These are phyloP conservation scores for Latrodectus hesperus DNA, from an alignment of 2,888 invertebrate genomes.

Conservation along the genomic window DNA sequence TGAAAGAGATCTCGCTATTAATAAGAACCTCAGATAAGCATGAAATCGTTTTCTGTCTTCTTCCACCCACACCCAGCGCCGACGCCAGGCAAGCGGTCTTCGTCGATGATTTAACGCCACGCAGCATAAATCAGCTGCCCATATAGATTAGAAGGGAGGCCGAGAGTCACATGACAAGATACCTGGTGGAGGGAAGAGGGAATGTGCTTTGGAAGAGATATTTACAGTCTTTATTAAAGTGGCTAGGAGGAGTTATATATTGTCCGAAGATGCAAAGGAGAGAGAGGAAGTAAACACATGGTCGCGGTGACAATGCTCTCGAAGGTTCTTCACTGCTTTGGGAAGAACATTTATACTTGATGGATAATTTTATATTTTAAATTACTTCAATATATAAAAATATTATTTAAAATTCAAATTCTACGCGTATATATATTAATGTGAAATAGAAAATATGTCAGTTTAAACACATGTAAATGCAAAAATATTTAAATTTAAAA, in stretches of 20 bases:
- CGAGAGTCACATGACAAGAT: neutral
- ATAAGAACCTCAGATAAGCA: constrained; percentile 60
- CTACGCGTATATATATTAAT: too few relatives aligned
- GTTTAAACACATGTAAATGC: too few relatives aligned
- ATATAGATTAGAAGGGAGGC: neutral
- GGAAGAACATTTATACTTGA: neutral
- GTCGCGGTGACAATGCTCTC: too few relatives aligned
- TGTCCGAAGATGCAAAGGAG: constrained; percentile 7
- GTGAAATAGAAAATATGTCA: too few relatives aligned
- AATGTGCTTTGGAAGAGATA: constrained; percentile 45
- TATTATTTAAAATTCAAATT: too few relatives aligned
- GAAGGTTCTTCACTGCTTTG: neutral
- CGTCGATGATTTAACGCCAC: constrained; percentile 54
- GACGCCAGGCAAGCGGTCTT: constrained; percentile 19
- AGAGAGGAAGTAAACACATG: neutral
- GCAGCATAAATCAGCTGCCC: constrained; percentile 47
- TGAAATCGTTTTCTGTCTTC: constrained; percentile 60
- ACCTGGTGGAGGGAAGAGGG: neutral
- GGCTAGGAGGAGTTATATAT: constrained; percentile 43
- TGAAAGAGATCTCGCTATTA: constrained; percentile 51
- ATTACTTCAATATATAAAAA: too few relatives aligned
- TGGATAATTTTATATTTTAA: too few relatives aligned
- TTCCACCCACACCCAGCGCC: neutral
- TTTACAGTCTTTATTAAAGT: constrained; percentile 58
- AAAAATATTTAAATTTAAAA: too few relatives aligned